Percentiles rank a stretch among this genome's conserved stretches.
Conservation (phyloP, 1,140 invertebrate species). For the Bombus cullumanus region DNA sequence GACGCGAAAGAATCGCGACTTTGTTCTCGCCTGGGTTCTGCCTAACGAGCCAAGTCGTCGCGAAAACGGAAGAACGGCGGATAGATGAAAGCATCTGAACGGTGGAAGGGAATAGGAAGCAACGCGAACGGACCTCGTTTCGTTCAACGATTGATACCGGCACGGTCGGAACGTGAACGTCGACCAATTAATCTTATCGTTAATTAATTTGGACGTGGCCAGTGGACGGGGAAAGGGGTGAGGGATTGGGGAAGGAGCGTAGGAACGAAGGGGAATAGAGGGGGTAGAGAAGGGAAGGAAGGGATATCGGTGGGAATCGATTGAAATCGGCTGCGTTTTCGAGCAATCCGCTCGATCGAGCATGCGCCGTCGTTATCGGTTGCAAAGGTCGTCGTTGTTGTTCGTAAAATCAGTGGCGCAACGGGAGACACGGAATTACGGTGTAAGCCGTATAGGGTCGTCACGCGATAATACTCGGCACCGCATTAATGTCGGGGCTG, state of each 20-base stretch:
- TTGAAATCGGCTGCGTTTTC: constrained; percentile 53
- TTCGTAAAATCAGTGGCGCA: constrained; percentile 35
- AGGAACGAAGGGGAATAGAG: neutral
- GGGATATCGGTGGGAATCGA: constrained; percentile 16
- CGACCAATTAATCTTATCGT: constrained; percentile 78
- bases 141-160: constrained; percentile 50
- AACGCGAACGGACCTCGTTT: constrained; percentile 24
- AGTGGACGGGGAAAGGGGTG: neutral
- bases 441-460: constrained; percentile 64
- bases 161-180: constrained; percentile 35
- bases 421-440: constrained; percentile 62
- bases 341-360: constrained; percentile 14
- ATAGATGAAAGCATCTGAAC: neutral
- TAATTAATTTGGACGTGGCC: constrained; percentile 75
- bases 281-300: neutral
- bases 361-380: constrained; percentile 1
- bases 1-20: constrained; percentile 9
- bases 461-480: constrained; percentile 66
- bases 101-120: constrained; percentile 3
- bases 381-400: constrained; percentile 32
- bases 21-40: constrained; percentile 4
- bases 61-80: neutral
- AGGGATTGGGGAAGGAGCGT: neutral
- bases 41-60: constrained; percentile 12
- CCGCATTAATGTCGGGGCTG: constrained; percentile 63